Base-by-base conservation (phyloP, 2,797 vertebrate species). In the Heterohyrax brucei region DNA sequence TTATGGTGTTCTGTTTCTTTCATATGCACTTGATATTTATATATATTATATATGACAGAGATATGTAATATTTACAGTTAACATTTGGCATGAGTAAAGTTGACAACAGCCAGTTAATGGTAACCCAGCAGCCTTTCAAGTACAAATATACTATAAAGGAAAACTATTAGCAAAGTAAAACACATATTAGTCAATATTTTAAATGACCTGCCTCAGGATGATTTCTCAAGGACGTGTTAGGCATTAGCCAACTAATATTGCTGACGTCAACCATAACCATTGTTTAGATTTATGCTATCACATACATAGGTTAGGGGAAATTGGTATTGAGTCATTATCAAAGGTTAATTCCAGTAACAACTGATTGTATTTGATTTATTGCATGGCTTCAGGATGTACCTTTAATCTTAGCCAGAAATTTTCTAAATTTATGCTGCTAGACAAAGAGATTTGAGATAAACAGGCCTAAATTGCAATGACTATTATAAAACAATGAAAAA, bases 341-440 rank as follows among this genome's bases (percentile, higher is more conserved):
- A 93, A 96, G 66, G 89, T 79, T 89, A 93, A 91, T 95, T 94
- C 93, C 81, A 87, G 91, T 53, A 95, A 95, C 56, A 95, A 87
- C 83, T 75, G 48, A 70, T 93, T 85, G 66, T 96, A 78, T 78
- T 91, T 95, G 56, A 89, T 88, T 92, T 94, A 93, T 26, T 88
- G 80, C 44, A 81, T 28, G 61, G 80, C 70, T 89, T 84, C 50
- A 77, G 87, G 95, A 85, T 95, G 68, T 82, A 70, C 26, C 48
- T 85, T n/a, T 86, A 61, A 88, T 77, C 12, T 50, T 28, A 93
- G 30, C 87, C 80, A 95, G 82, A 95, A 91, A 79, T 66, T 84
- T 90, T 93, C 64, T 76, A 93, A 95, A 91, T 95, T 90, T 91
- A 82, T 70, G 21, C 72, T 87, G 2, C 44, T 95, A 44, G 44